These are phyloP conservation scores for Globodera rostochiensis DNA, from an alignment of 1,140 invertebrate species.

Conservation along the genomic window DNA sequence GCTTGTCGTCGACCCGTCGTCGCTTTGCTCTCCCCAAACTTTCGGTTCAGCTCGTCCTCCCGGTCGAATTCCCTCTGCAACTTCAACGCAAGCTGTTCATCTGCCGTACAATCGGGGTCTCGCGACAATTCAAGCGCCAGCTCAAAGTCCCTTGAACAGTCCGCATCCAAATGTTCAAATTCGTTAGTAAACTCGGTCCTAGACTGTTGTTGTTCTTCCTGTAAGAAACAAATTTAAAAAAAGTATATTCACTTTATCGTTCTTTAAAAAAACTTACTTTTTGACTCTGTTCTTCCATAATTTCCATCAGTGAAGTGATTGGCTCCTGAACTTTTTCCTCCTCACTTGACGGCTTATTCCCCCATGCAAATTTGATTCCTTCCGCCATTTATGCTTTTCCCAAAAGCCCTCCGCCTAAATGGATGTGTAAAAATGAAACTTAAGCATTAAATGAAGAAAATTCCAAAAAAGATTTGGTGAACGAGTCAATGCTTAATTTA, in stretches of 20 bases:
- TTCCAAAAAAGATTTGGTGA: too few relatives aligned
- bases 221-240: not conserved
- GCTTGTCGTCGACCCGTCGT: slow-evolving; percentile 23
- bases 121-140: slow-evolving; percentile 41
- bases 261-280: slow-evolving; percentile 39
- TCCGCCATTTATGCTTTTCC: slow-evolving; percentile 22
- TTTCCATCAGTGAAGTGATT: slow-evolving; percentile 56
- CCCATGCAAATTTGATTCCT: slow-evolving; percentile 30
- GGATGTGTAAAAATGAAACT: not conserved
- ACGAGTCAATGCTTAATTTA: too few relatives aligned
- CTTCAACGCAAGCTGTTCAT: slow-evolving; percentile 52
- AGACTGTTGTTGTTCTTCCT: not conserved
- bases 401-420: not conserved
- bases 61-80: slow-evolving; percentile 61
- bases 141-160: slow-evolving; percentile 37
- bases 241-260: too few relatives aligned
- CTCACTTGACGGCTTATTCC: slow-evolving; percentile 1
- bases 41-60: slow-evolving; percentile 49
- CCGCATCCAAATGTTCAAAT: slow-evolving; percentile 7
- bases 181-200: too few relatives aligned
- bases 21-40: slow-evolving; percentile 21
- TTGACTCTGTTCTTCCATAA: slow-evolving; percentile 58
- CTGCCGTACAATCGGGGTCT: slow-evolving; percentile 50
- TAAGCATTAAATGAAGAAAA: too few relatives aligned
- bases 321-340: slow-evolving; percentile 35